Evolutionary conservation across 2,797 vertebrate genomes (phyloP).

Genomic region (Megalops cyprinoides): DNA sequence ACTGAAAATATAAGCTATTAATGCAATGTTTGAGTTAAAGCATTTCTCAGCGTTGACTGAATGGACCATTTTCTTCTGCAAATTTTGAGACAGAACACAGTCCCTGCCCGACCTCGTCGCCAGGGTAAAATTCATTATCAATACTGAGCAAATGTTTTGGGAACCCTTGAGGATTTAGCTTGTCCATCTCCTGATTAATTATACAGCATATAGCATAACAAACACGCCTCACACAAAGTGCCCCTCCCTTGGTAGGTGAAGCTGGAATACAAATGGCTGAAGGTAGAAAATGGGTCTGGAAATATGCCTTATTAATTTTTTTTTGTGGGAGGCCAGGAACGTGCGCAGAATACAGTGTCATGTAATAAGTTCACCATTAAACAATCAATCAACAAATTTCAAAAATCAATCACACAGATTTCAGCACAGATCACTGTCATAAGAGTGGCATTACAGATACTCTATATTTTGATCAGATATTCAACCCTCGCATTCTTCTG

Average conservation of each 20-base stretch:
- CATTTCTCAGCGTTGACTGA: not conserved
- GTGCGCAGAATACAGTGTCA: not conserved
- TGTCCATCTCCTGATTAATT: conserved; percentile 66
- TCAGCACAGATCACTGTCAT: too few species aligned
- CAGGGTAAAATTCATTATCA: conserved; percentile 35
- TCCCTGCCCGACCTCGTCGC: not conserved
- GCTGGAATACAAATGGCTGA: conserved; percentile 22
- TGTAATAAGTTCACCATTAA: not conserved
- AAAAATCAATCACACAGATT: too few species aligned
- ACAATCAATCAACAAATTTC: too few species aligned
- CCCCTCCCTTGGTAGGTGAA: not conserved
- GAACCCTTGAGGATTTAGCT: conserved; percentile 64
- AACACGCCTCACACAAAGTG: conserved; percentile 47
- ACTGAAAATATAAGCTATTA: not conserved
- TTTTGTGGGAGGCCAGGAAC: not conserved
- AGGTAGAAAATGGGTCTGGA: conserved; percentile 17
- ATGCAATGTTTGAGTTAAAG: not conserved
- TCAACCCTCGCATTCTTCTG: too few species aligned
- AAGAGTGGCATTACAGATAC: too few species aligned
- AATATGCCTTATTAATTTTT: conserved; percentile 23
- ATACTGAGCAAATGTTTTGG: conserved; percentile 59
- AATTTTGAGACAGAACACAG: not conserved
- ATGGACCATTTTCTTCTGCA: not conserved
- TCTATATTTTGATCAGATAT: too few species aligned
- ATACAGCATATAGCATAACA: conserved; percentile 61